Conservation (phyloP, 53 echinoderm and acorn worm species). For the Holothuria leucospilota region DNA sequence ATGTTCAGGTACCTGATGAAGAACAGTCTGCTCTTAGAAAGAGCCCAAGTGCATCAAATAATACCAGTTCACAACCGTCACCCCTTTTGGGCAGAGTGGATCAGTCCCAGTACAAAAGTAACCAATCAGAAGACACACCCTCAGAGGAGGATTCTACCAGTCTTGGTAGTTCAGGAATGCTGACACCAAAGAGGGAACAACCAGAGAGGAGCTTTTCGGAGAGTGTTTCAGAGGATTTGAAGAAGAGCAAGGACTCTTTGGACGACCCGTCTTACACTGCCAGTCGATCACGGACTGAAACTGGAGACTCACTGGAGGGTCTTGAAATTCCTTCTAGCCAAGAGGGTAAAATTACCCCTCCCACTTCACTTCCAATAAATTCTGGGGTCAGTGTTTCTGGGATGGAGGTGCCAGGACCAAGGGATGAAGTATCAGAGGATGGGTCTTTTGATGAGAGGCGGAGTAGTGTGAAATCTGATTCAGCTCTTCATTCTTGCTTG, state of each 20-base stretch:
- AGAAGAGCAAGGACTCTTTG: slow-evolving; percentile 41
- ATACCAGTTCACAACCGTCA: slow-evolving; percentile 37
- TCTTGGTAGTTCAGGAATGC: slow-evolving; percentile 63
- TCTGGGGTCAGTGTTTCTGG: slow-evolving; percentile 16
- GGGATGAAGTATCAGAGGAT: neutral
- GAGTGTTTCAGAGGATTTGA: slow-evolving; percentile 71
- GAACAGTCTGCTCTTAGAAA: slow-evolving; percentile 3
- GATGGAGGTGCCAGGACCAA: neutral
- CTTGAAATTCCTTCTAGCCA: slow-evolving; percentile 8
- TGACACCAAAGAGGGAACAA: slow-evolving; percentile 64
- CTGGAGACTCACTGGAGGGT: slow-evolving; percentile 29
- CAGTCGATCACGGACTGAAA: slow-evolving; percentile 16
- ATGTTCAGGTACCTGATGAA: slow-evolving; percentile 93
- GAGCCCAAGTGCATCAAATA: slow-evolving; percentile 37
- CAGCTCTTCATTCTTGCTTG: slow-evolving; percentile 16
- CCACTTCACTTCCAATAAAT: slow-evolving; percentile 51
- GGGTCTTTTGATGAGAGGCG: neutral
- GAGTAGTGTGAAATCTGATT: slow-evolving; percentile 43
- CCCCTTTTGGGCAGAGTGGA: slow-evolving; percentile 31
- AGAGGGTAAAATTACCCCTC: slow-evolving; percentile 48
- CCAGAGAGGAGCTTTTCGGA: slow-evolving; percentile 74
- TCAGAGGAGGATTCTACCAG: slow-evolving; percentile 96
- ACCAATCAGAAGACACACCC: slow-evolving; percentile 80
- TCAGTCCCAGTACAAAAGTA: slow-evolving; percentile 39
- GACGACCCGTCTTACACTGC: slow-evolving; percentile 10